Base-by-base conservation (phyloP, 2,888 invertebrate species). In the Selenia dentaria region DNA sequence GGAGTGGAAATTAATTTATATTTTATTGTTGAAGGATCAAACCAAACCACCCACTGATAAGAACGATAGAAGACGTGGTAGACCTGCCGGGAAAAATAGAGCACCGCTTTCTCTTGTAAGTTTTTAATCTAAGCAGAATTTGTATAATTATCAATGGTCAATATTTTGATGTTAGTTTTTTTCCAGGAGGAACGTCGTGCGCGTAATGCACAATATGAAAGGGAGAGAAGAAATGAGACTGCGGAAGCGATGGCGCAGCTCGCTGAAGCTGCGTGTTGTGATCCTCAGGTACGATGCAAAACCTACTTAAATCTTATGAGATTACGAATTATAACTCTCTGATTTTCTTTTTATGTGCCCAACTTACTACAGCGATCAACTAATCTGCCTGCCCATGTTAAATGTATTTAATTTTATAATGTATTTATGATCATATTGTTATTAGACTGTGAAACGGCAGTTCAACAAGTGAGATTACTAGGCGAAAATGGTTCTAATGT, bases 141-240 rank as follows among this genome's bases (percentile, higher is more conserved):
- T 18, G 16, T 16, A 16, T 16, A 3, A 16, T 2, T 16, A 16
- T 16, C n/a, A n/a, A n/a, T n/a, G n/a, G n/a, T 16, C 16, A 16
- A 16, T 16, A 4, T n/a, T n/a, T n/a, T n/a, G n/a, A n/a, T 16
- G 16, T 16, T 16, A 3, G 8, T 31, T 32, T 20, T 42, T 50
- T 43, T 34, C n/a, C n/a, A 81, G 79, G 68, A 64, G 20, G 72
- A 81, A 37, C 52, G 71, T 0, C 70, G 77, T 1, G 74, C 75
- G 1, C 69, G 79, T 5, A 81, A 79, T 18, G 74, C 79, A 0
- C 67, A 61, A 3, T 81, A 79, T 27, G 79, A 79, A 41, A 63
- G 71, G 20, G 74, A 76, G 54, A 62, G 79, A 6, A 64, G 80
- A 6, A 53, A 59, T 12, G 74, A 74, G 29, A 64, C 61, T 1